phyloP scores from a whole-genome alignment of 2,888 invertebrate species.

The Crepidodera aurea region DNA sequence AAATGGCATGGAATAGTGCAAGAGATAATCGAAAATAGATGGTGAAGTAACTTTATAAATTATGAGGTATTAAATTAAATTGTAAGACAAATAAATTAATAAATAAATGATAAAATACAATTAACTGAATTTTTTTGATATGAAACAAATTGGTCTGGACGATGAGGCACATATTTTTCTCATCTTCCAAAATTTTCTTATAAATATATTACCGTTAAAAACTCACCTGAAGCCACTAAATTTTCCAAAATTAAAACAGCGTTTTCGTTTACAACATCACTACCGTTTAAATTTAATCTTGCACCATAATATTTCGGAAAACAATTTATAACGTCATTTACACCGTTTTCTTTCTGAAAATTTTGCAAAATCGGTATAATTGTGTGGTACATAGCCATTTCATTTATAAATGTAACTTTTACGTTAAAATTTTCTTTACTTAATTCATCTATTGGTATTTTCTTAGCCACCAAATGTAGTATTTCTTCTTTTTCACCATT shows the following conservation, averaged over 20 bases:
- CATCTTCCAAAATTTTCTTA: too few species aligned
- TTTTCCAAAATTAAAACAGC: conserved; percentile 65
- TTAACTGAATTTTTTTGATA: too few species aligned
- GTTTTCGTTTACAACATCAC: conserved; percentile 60
- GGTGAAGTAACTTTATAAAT: too few species aligned
- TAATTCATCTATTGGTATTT: conserved; percentile 1
- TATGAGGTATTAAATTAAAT: too few species aligned
- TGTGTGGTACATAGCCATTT: conserved; percentile 64
- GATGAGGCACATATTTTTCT: too few species aligned
- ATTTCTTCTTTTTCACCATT: background rate
- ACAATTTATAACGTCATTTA: conserved; percentile 57
- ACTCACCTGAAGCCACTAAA: conserved; percentile 55
- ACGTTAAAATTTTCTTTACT: background rate
- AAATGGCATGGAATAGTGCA: too few species aligned
- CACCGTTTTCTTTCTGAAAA: conserved; percentile 60
- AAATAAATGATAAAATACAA: too few species aligned
- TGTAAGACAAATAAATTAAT: too few species aligned
- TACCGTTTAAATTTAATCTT: conserved; percentile 42
- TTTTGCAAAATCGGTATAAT: conserved; percentile 61
- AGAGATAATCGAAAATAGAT: too few species aligned
- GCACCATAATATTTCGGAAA: conserved; percentile 50
- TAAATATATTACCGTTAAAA: too few species aligned
- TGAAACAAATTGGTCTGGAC: too few species aligned
- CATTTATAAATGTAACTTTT: conserved; percentile 61
- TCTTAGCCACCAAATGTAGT: conserved; percentile 4